These are phyloP conservation scores for Empidonax alnorum DNA, from an alignment of 2,113 vertebrate species.

Conservation along the genomic window DNA sequence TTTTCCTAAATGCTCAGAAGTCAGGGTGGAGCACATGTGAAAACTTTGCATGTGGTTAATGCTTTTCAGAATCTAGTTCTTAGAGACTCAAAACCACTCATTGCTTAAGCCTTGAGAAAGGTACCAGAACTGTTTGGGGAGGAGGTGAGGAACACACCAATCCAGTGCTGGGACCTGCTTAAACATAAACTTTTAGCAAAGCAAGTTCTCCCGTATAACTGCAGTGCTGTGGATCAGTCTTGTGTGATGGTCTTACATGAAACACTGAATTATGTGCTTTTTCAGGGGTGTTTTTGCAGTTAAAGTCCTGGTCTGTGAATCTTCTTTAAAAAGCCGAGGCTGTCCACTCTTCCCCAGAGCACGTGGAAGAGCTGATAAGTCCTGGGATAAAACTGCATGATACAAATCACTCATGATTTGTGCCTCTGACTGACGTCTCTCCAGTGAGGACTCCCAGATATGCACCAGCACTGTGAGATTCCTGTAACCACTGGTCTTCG, in stretches of 20 bases:
- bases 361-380: not conserved
- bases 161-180: not conserved
- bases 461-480: not conserved
- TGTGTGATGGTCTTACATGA: not conserved
- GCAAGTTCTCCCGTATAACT: not conserved
- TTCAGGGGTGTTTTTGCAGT: not conserved
- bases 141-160: not conserved
- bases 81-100: not conserved
- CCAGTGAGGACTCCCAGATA: not conserved
- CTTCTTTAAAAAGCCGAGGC: not conserved
- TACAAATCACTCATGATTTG: constrained; percentile 3
- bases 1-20: not conserved
- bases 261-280: not conserved
- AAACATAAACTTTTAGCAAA: not conserved
- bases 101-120: not conserved
- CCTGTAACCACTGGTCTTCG: constrained; percentile 5
- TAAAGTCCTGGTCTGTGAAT: not conserved
- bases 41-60: not conserved
- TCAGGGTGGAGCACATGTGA: not conserved
- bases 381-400: not conserved
- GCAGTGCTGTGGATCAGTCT: not conserved
- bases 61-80: not conserved
- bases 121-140: not conserved
- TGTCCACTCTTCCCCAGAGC: not conserved
- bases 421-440: not conserved